Conservation (phyloP, 2,888 invertebrate species). For the Corbicula japonica region DNA sequence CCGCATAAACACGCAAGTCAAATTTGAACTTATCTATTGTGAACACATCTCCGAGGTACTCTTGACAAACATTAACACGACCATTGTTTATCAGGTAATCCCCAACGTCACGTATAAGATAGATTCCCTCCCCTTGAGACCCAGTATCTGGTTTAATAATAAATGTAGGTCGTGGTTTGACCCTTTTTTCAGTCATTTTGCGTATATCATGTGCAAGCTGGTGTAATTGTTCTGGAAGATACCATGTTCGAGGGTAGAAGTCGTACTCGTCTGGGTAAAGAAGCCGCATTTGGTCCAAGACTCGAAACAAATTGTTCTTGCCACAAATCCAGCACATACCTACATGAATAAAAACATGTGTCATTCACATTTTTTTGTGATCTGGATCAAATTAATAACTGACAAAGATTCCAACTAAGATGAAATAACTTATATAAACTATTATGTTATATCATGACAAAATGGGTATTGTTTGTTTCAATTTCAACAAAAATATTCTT, state of each 20-base stretch:
- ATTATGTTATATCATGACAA: too few species aligned
- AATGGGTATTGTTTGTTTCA: too few species aligned
- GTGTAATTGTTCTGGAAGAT: conserved; percentile 87
- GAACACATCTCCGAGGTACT: conserved; percentile 87
- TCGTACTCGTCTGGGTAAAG: conserved; percentile 87
- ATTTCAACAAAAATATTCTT: too few species aligned
- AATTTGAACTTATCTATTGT: conserved; percentile 87
- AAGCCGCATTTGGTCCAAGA: conserved; percentile 86
- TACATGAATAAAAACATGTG: conserved; percentile 63
- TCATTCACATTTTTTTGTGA: not conserved
- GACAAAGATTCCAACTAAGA: not conserved
- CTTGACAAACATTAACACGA: conserved; percentile 84
- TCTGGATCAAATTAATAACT: not conserved
- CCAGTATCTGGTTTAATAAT: conserved; percentile 88
- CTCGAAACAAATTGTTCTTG: conserved; percentile 87
- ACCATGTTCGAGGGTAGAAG: conserved; percentile 88
- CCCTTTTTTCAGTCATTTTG: conserved; percentile 69
- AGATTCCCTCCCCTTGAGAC: conserved; percentile 88
- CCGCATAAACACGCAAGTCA: conserved; percentile 87
- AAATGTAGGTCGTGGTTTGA: conserved; percentile 83
- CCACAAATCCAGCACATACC: conserved; percentile 87
- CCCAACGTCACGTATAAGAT: conserved; percentile 86
- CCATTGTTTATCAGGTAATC: conserved; percentile 78
- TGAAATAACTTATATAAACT: too few species aligned
- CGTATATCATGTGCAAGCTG: conserved; percentile 82